phyloP scores from a whole-genome alignment of 2,797 vertebrate genomes.

The Heteromormyrus szaboi region DNA sequence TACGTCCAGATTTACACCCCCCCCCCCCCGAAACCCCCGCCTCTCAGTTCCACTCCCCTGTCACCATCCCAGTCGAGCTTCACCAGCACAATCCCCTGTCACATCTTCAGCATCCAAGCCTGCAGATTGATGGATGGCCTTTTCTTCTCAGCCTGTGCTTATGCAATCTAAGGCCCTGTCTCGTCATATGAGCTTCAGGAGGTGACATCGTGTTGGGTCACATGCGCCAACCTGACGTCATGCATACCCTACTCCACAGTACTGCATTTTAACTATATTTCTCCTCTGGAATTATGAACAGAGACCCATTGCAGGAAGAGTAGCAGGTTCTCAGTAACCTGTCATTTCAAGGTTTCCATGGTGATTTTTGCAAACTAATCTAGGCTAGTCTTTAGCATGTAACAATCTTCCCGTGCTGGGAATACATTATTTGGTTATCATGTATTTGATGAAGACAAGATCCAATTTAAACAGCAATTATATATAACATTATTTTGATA shows the following conservation, averaged over 20 bases:
- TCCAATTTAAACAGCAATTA: not conserved
- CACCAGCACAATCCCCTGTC: not conserved
- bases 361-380: not conserved
- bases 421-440: not conserved
- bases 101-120: not conserved
- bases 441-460: not conserved
- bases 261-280: not conserved
- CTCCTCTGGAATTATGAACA: not conserved
- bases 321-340: not conserved
- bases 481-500: not conserved
- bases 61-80: too few relatives aligned
- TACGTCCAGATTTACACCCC: not conserved
- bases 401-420: not conserved
- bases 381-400: not conserved
- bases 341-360: not conserved
- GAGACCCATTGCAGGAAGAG: not conserved
- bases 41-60: not conserved
- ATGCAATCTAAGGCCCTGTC: not conserved
- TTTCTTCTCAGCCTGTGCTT: not conserved
- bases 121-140: not conserved
- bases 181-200: not conserved
- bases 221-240: not conserved
- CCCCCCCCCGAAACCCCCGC: not conserved
- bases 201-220: not conserved
- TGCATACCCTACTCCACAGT: not conserved